These are phyloP conservation scores for Sphaerodactylus townsendi DNA, from an alignment of 2,113 vertebrate genomes.

Conservation along the genomic window DNA sequence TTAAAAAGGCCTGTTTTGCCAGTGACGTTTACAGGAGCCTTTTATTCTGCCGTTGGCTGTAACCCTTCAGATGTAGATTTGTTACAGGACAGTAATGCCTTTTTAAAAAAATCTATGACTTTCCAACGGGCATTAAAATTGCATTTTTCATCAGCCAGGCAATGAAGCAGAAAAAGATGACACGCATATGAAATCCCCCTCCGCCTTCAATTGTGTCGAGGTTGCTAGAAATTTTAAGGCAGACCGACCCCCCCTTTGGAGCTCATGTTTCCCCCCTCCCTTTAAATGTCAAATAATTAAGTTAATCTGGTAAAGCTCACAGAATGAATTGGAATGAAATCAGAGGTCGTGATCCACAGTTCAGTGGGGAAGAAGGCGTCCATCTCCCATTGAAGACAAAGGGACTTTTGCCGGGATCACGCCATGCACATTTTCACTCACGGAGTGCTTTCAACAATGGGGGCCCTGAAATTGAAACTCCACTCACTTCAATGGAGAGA, in stretches of 20 bases:
- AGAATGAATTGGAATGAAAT: not conserved
- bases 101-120: conserved; percentile 19
- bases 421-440: not conserved
- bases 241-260: no score
- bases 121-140: conserved; percentile 3
- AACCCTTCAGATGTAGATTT: conserved; percentile 45
- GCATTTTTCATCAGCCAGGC: no score
- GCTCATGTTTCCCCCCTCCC: not conserved
- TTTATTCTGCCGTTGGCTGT: conserved; percentile 47
- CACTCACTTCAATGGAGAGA: not conserved
- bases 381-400: no score
- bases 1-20: conserved; percentile 74
- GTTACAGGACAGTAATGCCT: conserved; percentile 36
- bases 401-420: not conserved
- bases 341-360: not conserved
- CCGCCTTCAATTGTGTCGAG: no score
- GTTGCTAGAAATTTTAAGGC: no score
- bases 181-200: no score
- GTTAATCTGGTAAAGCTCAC: not conserved
- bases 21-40: conserved; percentile 55
- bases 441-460: not conserved
- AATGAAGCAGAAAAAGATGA: no score
- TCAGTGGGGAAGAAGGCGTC: not conserved
- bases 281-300: not conserved
- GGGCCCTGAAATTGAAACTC: not conserved